phyloP scores from a whole-genome alignment of 1,140 invertebrate genomes.

The Aphidius ervi region DNA sequence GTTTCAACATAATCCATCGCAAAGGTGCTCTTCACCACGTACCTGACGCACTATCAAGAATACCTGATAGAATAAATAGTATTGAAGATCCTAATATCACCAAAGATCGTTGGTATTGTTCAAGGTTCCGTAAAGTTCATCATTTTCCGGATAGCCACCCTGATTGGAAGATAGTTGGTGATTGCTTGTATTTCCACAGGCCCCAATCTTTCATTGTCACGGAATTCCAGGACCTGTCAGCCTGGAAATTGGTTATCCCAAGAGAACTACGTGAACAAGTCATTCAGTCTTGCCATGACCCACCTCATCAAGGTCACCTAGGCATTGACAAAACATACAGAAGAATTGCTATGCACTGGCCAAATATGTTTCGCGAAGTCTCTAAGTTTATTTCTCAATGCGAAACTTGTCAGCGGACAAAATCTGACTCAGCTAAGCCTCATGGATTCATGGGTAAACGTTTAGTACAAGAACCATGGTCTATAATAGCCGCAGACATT shows the following conservation, averaged over 20 bases:
- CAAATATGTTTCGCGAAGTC: constrained; percentile 30
- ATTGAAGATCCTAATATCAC: neutral
- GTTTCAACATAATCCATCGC: constrained; percentile 27
- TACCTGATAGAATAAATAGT: neutral
- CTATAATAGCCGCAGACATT: neutral
- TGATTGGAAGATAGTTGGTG: constrained; percentile 18
- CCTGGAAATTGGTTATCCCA: constrained; percentile 33
- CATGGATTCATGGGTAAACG: constrained; percentile 19
- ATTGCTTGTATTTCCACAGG: constrained; percentile 18
- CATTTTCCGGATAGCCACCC: constrained; percentile 13
- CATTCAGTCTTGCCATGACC: neutral
- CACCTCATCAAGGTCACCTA: constrained; percentile 23
- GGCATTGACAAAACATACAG: constrained; percentile 32
- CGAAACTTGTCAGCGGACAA: constrained; percentile 22
- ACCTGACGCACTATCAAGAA: constrained; percentile 31
- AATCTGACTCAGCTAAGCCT: constrained; percentile 12
- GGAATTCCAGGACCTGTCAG: constrained; percentile 14
- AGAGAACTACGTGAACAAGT: constrained; percentile 11
- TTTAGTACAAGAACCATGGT: constrained; percentile 19
- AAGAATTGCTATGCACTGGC: constrained; percentile 24
- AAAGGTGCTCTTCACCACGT: constrained; percentile 30
- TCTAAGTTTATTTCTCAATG: constrained; percentile 22
- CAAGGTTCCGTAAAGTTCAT: constrained; percentile 7
- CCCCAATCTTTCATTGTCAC: constrained; percentile 7
- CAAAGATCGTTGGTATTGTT: constrained; percentile 22